phyloP scores from a whole-genome alignment of 1,140 invertebrate genomes.

The Drosophila albomicans region DNA sequence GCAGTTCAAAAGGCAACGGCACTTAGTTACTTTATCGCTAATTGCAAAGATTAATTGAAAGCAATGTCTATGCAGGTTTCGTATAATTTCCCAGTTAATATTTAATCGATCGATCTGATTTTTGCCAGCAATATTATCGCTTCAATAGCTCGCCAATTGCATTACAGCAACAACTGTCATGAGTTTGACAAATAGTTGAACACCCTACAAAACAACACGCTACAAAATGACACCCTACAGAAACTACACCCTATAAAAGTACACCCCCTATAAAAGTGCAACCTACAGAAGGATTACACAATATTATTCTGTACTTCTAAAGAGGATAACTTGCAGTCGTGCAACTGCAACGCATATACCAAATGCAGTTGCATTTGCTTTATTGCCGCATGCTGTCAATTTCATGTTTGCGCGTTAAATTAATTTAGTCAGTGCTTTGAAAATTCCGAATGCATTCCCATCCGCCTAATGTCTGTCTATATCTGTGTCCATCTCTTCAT shows the following conservation, averaged over 20 bases:
- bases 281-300: too few species aligned
- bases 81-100: constrained; percentile 54
- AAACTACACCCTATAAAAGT: not conserved
- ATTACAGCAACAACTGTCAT: not conserved
- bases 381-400: constrained; percentile 53
- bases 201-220: not conserved
- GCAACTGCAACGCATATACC: not conserved
- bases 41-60: constrained; percentile 73
- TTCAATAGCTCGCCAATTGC: constrained; percentile 23
- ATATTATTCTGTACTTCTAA: not conserved
- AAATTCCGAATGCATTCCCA: constrained; percentile 49
- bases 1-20: constrained; percentile 72
- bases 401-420: constrained; percentile 79
- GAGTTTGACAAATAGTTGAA: not conserved
- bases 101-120: constrained; percentile 65
- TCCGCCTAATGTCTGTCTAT: constrained; percentile 32
- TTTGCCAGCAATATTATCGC: constrained; percentile 62
- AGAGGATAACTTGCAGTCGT: not conserved
- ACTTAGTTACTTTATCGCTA: constrained; percentile 67
- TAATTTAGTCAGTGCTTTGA: constrained; percentile 77
- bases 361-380: constrained; percentile 1
- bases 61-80: constrained; percentile 30
- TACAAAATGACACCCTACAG: too few species aligned
- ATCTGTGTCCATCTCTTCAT: constrained; percentile 46
- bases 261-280: too few species aligned